Base-by-base conservation (phyloP, 2,797 vertebrate genomes). In the Knipowitschia caucasica region DNA sequence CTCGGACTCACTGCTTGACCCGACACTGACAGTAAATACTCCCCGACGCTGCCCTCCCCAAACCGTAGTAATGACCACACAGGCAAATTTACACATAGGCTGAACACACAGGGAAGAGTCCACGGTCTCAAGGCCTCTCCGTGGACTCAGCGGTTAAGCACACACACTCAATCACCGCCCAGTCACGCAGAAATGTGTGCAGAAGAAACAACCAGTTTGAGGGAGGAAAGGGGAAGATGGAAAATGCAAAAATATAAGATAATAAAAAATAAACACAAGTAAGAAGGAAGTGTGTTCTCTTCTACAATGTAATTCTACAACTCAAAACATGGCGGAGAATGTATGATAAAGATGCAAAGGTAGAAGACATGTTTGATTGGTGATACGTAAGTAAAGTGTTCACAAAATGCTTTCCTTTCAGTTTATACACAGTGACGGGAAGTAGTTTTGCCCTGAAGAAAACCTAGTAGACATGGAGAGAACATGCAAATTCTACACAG, bases 121-220 rank as follows among this genome's bases (percentile, higher is more conserved):
- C 5, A 14, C 75, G 71, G 80, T 86, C 73, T 82, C 67, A 71
- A 77, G 79, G 82, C 75, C 81, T 77, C 77, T 81, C 52, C 26
- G 77, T 83, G 72, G 82, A 86, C 86, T 78, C 72, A 76, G 80
- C 49, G 73, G 80, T 84, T 88, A 84, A 89, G 80, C 84, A 88
- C 80, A 89, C 81, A 89, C 76, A 61, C 80, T 87, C 83, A 89
- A 88, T 90, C 87, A 90, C 52, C 53, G 74, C 71, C 77, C 79
- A 84, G 85, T 87, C 84, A 85, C 54, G 58, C 54, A 75, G 62
- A 77, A 82, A 81, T 63, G 75, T 50, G 25, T 75, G 47, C 53
- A 64, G 61, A 58, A 82, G 75, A 77, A 82, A 82, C 70, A 71
- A 63, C 27, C 40, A 40, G 62, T 69, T 79, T 79, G 33, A 45